Base-by-base conservation (phyloP, 2,888 invertebrate genomes). In the Helobdella robusta region DNA sequence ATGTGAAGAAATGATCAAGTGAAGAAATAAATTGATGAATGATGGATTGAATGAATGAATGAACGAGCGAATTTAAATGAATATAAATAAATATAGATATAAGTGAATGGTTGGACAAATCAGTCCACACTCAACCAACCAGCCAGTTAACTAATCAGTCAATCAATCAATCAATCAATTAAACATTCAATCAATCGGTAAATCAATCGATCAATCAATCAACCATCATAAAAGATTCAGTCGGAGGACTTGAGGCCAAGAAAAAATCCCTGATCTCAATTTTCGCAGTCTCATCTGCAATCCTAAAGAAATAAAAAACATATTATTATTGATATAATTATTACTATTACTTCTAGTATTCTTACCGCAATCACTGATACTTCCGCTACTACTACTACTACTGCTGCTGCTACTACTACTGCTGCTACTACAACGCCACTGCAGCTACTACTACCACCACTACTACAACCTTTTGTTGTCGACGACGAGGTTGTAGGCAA, bases 391-490 rank as follows among this genome's bases (percentile, higher is more conserved):
- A n/a, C n/a, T n/a, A n/a, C n/a, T n/a, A n/a, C n/a, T n/a, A n/a
- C n/a, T n/a, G n/a, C n/a, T n/a, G n/a, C n/a, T n/a, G n/a, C n/a
- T n/a, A n/a, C n/a, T n/a, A n/a, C n/a, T n/a, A n/a, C n/a, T n/a
- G n/a, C n/a, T n/a, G n/a, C n/a, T n/a, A n/a, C n/a, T n/a, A n/a
- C n/a, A n/a, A n/a, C n/a, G n/a, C n/a, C n/a, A n/a, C n/a, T n/a
- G n/a, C n/a, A n/a, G n/a, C n/a, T n/a, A n/a, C n/a, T n/a, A n/a
- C n/a, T n/a, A n/a, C n/a, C n/a, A n/a, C 93, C n/a, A n/a, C n/a
- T n/a, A n/a, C n/a, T n/a, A n/a, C n/a, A n/a, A n/a, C n/a, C n/a
- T 84, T 79, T 94, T 94, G 81, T 98, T 98, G 80, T 99, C 98
- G 66, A 98, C 90, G 71, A 99, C 91, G 70, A 99, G 84, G 79